These are phyloP conservation scores for Okapia johnstoni DNA, from an alignment of 2,113 vertebrate species.

Conservation along the genomic window DNA sequence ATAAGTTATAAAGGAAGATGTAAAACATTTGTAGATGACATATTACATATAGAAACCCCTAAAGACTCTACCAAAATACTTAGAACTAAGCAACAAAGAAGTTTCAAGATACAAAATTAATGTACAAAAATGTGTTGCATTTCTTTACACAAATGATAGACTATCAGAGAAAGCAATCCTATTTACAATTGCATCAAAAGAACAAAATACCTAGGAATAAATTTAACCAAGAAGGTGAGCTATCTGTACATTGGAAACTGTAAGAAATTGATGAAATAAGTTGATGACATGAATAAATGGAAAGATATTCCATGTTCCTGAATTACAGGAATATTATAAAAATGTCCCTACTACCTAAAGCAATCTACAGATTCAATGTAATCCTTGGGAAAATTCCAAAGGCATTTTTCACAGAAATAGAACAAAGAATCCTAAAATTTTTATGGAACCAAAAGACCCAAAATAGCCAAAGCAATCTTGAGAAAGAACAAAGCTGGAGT, in stretches of 20 bases:
- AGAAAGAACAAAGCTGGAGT: neutral
- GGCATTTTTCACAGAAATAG: neutral
- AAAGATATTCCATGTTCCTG: neutral
- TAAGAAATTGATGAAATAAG: neutral
- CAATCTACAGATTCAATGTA: neutral
- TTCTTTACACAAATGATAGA: neutral
- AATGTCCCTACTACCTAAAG: neutral
- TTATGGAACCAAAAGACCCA: neutral
- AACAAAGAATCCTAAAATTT: neutral
- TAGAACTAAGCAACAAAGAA: neutral
- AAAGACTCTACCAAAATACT: neutral
- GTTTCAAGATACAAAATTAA: neutral
- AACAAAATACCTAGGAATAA: neutral
- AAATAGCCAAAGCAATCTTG: neutral
- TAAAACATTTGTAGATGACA: neutral
- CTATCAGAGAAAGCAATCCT: neutral
- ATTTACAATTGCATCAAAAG: neutral
- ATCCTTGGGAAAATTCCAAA: neutral
- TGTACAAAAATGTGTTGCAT: neutral
- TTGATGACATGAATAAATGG: neutral
- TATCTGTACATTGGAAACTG: neutral
- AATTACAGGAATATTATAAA: neutral
- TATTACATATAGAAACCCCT: neutral
- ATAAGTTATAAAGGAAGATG: neutral
- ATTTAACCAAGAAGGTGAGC: neutral